Base-by-base conservation (phyloP, 2,888 invertebrate genomes). In the Gymnocheta viridis region DNA sequence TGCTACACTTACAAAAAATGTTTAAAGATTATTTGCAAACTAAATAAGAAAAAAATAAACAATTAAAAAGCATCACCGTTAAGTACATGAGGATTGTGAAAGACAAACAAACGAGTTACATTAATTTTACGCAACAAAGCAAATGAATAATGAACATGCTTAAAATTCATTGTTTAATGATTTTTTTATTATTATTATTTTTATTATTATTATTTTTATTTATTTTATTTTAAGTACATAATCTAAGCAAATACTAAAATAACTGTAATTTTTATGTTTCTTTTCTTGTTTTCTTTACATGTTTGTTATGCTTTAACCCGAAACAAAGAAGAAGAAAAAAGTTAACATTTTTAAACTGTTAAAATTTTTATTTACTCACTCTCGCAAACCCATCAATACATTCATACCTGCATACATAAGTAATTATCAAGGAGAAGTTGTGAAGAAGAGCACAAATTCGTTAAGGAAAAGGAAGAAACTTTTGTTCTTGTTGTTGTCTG, bases 51-150 rank as follows among this genome's bases (percentile, higher is more conserved):
- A 10, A 32, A 51, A 27, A 60, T 4, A 44, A 1, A 19, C 0
- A 35, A 35, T 27, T 62, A 24, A 49, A 58, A 44, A 67, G 29
- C 60, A 41, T 60, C 49, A 58, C 41, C 60, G 27, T 77, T 27
- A 12, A 56, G 44, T 67, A 38, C 14, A 41, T 44, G 32, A 17
- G 19, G 4, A 17, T 35, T 54, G 64, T 32, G 44, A 69, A 49
- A 49, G 19, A 49, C n/a, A 44, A 54, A 49, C n/a, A 44, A 54
- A 47, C 32, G 14, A 72, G 62, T 72, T 70, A 41, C 49, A 70
- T 47, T 70, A 17, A 49, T 69, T 79, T 79, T 64, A 64, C 64
- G 56, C 56, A 79, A 72, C 44, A 24, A 66, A 66, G n/a, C 38
- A 35, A 24, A 24, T 24, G 17, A 32, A 14, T 24, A 24, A 24